Percentiles rank a stretch among this genome's conserved stretches.
Evolutionary conservation across 37 sponge, comb jelly and placozoan species (phyloP).

Genomic region (Halisarca cf. caerulea): DNA sequence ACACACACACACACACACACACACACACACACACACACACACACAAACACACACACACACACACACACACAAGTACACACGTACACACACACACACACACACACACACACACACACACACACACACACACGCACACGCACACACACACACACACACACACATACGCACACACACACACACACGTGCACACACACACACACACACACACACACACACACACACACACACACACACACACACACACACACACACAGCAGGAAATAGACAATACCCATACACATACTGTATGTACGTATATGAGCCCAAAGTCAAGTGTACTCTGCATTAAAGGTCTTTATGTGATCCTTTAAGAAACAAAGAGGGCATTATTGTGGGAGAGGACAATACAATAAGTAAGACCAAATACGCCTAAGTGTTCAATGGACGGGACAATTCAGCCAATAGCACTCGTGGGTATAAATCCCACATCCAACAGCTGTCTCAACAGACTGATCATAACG

Average conservation of each 20-base stretch:
- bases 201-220: constrained; percentile 1
- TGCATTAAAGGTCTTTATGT: too few relatives aligned
- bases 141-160: constrained; percentile 13
- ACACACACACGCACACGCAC: constrained; percentile 6
- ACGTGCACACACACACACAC: background rate
- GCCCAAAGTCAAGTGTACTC: too few relatives aligned
- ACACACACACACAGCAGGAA: background rate
- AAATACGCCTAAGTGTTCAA: too few relatives aligned
- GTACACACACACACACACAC: background rate
- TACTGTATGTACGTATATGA: too few relatives aligned
- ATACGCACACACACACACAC: background rate
- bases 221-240: background rate
- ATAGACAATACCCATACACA: background rate
- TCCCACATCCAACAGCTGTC: too few relatives aligned
- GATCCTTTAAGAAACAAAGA: too few relatives aligned
- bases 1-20: background rate
- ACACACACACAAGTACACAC: background rate
- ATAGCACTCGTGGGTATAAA: too few relatives aligned
- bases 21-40: background rate
- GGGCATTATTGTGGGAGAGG: too few relatives aligned
- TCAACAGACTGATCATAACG: too few relatives aligned
- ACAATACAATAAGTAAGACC: too few relatives aligned
- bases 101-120: constrained; percentile 4
- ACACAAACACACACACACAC: background rate
- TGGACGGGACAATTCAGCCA: too few relatives aligned